Conservation (phyloP, 2,797 vertebrate genomes). For the Sebastolobus alascanus region DNA sequence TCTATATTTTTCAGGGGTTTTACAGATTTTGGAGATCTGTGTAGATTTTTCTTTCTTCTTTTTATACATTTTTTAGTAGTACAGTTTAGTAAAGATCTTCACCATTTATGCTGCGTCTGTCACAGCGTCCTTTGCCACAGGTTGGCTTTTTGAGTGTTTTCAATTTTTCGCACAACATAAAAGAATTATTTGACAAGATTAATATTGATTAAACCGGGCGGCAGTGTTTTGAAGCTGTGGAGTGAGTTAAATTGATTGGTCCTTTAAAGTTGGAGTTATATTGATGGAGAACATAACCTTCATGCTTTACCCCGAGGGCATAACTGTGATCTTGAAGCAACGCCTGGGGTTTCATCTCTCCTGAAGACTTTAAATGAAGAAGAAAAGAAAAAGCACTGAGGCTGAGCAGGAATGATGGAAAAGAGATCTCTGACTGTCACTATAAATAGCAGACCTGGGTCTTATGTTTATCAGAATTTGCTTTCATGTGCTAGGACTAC, state of each 20-base stretch:
- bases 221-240: slow-evolving; percentile 19
- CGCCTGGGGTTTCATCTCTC: slow-evolving; percentile 32
- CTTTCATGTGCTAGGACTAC: slow-evolving; percentile 8
- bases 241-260: slow-evolving; percentile 44
- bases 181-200: slow-evolving; percentile 34
- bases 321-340: slow-evolving; percentile 42
- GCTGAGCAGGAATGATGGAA: slow-evolving; percentile 4
- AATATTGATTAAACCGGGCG: slow-evolving; percentile 38
- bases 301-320: slow-evolving; percentile 46
- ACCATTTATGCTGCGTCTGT: background rate
- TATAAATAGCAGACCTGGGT: slow-evolving; percentile 25
- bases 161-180: slow-evolving; percentile 10
- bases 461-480: slow-evolving; percentile 16
- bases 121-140: background rate
- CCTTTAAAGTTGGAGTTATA: slow-evolving; percentile 40
- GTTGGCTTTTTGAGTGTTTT: background rate
- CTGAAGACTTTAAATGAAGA: slow-evolving; percentile 42
- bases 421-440: slow-evolving; percentile 8
- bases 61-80: background rate
- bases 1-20: too few species aligned
- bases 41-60: background rate
- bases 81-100: background rate
- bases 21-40: too few species aligned
- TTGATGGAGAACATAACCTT: slow-evolving; percentile 54
- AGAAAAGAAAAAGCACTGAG: slow-evolving; percentile 15